Evolutionary conservation across 2,113 vertebrate genomes (phyloP), one percentile per base, ranked within the genome.

Genomic region (Myiagra hebetior): DNA sequence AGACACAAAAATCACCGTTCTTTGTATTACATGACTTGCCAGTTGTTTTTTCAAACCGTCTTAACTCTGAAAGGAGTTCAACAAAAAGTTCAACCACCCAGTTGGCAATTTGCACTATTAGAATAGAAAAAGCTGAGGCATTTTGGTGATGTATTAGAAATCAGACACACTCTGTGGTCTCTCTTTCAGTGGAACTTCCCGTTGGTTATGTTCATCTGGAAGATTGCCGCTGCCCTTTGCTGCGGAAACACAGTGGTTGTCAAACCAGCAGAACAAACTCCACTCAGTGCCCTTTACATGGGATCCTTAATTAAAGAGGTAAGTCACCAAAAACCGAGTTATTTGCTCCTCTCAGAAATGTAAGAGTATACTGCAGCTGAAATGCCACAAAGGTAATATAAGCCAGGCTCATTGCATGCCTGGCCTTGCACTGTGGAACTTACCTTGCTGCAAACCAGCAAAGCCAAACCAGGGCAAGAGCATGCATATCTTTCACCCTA

Each of bases 281-380:
- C 99, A 47, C 97, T 99, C 74, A 98, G 98, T 46, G 99, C 99
- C 55, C 98, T 99, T 95, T 97, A 99, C 53, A 98, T 99, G 98
- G 98, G 98, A 56, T 97, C 98, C n/a, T 97, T 99, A 96, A 98
- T 99, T 96, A 98, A 98, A 98, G 99, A 99, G 98, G 99, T 99
- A 91, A 97, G 98, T 96, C 24, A 23, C 21, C 46, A 85, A 69
- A 69, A 78, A n/a, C n/a, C 69, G 56, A 87, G 30, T 33, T 72
- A 62, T 60, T 63, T 68, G 11, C 24, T 19, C 12, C 80, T 64
- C 60, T 89, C 65, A 70, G 73, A 79, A 79, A 59, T 70, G 52
- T 77, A 67, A 89, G 42, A 37, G 11, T 56, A 81, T 49, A 68
- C 53, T 73, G 64, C 31, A 50, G 31, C 60, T 89, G 56, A 93